Evolutionary conservation across 2,797 vertebrate species (phyloP).

Genomic region (Valencia hispanica): DNA sequence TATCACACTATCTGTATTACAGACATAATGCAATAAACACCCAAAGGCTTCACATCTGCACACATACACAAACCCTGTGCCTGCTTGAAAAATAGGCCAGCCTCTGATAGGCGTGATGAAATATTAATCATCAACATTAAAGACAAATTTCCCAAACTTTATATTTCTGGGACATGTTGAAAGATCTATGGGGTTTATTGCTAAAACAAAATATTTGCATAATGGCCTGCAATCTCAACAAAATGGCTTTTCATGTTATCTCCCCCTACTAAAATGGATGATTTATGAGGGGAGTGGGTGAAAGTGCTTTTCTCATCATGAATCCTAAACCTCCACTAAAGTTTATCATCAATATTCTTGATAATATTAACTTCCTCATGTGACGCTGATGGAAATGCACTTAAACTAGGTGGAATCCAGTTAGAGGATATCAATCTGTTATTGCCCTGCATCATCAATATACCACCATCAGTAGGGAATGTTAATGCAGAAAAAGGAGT

Average conservation of each 20-base stretch:
- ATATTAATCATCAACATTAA: slow-evolving; percentile 79
- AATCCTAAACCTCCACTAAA: slow-evolving; percentile 69
- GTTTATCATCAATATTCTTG: slow-evolving; percentile 72
- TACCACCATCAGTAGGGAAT: slow-evolving; percentile 45
- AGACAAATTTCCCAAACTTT: slow-evolving; percentile 78
- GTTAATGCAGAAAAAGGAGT: slow-evolving; percentile 54
- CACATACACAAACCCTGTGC: slow-evolving; percentile 40
- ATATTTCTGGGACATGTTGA: slow-evolving; percentile 75
- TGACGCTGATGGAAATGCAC: slow-evolving; percentile 75
- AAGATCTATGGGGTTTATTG: slow-evolving; percentile 76
- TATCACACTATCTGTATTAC: slow-evolving; percentile 19
- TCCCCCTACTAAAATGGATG: slow-evolving; percentile 63
- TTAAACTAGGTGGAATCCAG: slow-evolving; percentile 68
- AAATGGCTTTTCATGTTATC: slow-evolving; percentile 73
- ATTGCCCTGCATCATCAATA: slow-evolving; percentile 68
- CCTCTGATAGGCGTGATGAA: slow-evolving; percentile 73
- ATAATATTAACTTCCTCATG: slow-evolving; percentile 67
- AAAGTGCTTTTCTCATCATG: slow-evolving; percentile 61
- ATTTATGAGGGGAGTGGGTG: slow-evolving; percentile 70
- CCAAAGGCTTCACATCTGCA: slow-evolving; percentile 22
- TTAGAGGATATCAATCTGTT: slow-evolving; percentile 67
- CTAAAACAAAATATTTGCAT: slow-evolving; percentile 80
- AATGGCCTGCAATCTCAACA: slow-evolving; percentile 74
- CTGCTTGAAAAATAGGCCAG: slow-evolving; percentile 70
- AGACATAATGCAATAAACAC: slow-evolving; percentile 39